Evolutionary conservation across 2,113 vertebrate species (phyloP), one percentile per base, ranked within the genome.

Genomic region (Hemibagrus wyckioides): DNA sequence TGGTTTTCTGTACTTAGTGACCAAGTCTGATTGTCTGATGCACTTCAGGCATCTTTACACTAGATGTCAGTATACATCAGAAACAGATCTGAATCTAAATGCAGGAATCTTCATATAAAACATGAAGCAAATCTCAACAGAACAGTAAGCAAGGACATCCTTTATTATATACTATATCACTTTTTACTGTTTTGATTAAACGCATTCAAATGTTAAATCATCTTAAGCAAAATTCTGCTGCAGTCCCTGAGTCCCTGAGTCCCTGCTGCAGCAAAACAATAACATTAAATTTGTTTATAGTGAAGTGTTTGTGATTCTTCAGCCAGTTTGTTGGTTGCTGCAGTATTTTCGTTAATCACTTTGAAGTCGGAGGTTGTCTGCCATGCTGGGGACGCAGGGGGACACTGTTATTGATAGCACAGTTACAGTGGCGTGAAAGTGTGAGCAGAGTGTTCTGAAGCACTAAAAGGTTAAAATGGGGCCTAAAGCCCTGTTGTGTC

Each of bases 31-130:
- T 10, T 57, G 30, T 25, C 54, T 52, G 48, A 77, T 59, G 33
- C 39, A 57, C 33, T 81, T 59, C 21, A 81, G 44, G 28, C 75
- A 79, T 52, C 56, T 13, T 1, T 41, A 41, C 79, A 81, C 79
- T 28, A 81, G 79, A 59, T 59, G 79, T 33, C 79, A 81, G 33
- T 81, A 9, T 81, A 56, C 77, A 81, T 36, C 79, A 57, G 21
- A 14, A 59, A 11, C 4, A 7, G 73, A 13, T 76, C 25, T 76
- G 50, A 76, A 48, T 15, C 5, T 50, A 44, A 41, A 50, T 8
- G 23, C 6, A 19, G n/a, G n/a, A 30, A n/a, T 67, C 33, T 67
- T 15, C 17, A 69, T 19, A 73, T 41, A 73, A 73, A 41, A 39
- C 19, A 39, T 23, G 17, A 73, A 41, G 19, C 33, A 41, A 41